Evolutionary conservation across 2,797 vertebrate genomes (phyloP).

Genomic region (Tapera naevia): DNA sequence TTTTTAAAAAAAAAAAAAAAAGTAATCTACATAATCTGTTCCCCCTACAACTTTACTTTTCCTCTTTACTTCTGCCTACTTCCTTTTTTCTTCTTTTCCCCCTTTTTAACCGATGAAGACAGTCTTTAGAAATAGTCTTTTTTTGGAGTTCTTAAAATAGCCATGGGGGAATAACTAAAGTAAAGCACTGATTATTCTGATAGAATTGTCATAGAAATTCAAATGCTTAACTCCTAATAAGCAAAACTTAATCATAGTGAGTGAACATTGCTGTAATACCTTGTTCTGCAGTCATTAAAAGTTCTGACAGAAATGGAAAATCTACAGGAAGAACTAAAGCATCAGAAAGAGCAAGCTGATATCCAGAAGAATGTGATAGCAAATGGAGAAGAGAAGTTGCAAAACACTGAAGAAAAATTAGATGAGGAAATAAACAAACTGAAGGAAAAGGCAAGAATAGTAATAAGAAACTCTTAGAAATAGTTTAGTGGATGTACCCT

Average conservation of each 20-base stretch:
- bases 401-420: neutral
- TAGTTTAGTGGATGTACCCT: neutral
- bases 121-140: neutral
- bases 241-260: neutral
- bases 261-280: neutral
- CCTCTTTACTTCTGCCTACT: neutral
- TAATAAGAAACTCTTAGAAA: neutral
- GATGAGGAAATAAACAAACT: conserved; percentile 5
- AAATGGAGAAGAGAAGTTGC: neutral
- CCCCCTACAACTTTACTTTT: neutral
- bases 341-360: neutral
- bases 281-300: neutral
- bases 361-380: neutral
- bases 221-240: neutral
- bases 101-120: neutral
- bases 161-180: neutral
- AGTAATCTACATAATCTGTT: neutral
- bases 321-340: neutral
- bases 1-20: neutral
- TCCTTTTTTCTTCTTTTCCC: too few species aligned
- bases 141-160: neutral
- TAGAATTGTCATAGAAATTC: neutral
- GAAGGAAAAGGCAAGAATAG: neutral
- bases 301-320: neutral
- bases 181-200: neutral